Conservation (phyloP, 2,888 invertebrate genomes). For the Sminthurides aquaticus region DNA sequence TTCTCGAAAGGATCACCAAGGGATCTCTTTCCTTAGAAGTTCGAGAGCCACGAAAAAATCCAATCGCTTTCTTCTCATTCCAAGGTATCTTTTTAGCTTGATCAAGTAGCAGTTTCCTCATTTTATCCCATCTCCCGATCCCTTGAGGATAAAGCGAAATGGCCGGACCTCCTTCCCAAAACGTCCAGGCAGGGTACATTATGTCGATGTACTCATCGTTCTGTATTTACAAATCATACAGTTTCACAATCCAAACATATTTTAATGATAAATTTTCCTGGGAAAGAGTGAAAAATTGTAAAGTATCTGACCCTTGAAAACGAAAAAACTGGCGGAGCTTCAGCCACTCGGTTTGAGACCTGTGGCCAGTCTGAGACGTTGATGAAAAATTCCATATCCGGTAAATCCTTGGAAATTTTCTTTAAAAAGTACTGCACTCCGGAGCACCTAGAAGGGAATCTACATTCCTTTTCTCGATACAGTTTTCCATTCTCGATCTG, state of each 20-base stretch:
- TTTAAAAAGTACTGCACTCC: conserved; percentile 84
- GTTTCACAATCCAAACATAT: too few relatives aligned
- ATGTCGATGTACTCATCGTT: conserved; percentile 76
- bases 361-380: conserved; percentile 94
- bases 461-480: conserved; percentile 74
- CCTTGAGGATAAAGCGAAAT: conserved; percentile 87
- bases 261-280: too few relatives aligned
- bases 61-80: conserved; percentile 59
- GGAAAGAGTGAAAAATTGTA: too few relatives aligned
- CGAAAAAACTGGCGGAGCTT: conserved; percentile 75
- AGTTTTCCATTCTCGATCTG: conserved; percentile 73
- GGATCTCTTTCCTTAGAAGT: conserved; percentile 86
- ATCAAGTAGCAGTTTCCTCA: conserved; percentile 62
- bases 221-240: conserved; percentile 48
- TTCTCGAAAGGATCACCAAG: conserved; percentile 68
- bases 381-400: conserved; percentile 75
- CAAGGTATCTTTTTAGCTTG: conserved; percentile 64
- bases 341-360: conserved; percentile 55
- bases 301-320: conserved; percentile 73
- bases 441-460: conserved; percentile 84
- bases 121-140: conserved; percentile 86
- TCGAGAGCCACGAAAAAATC: conserved; percentile 88
- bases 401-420: conserved; percentile 57
- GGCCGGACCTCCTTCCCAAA: conserved; percentile 97
- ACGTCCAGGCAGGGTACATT: conserved; percentile 89